Evolutionary conservation across 2,113 vertebrate genomes (phyloP).

Genomic region (Podarcis raffonei): DNA sequence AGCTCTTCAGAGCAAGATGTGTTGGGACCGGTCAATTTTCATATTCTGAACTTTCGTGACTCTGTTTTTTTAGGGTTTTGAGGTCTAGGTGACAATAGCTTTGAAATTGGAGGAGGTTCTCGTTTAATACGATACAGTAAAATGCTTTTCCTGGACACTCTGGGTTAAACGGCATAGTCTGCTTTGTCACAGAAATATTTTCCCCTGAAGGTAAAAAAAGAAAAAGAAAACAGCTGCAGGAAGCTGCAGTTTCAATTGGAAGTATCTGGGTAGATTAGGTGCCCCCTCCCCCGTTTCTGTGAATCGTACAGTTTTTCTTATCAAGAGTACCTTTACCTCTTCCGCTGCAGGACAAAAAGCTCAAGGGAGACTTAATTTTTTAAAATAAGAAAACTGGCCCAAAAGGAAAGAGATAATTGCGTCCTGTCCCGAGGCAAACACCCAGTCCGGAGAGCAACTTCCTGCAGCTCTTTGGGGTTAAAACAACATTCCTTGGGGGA

Average conservation of each 20-base stretch:
- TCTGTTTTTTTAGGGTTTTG: neutral
- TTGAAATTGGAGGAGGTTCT: neutral
- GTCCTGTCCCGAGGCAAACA: neutral
- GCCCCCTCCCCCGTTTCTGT: too few species aligned
- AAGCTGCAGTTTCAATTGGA: neutral
- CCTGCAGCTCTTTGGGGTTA: neutral
- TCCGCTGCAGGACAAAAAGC: neutral
- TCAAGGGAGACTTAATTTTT: neutral
- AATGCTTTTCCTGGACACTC: neutral
- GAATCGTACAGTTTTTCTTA: too few species aligned
- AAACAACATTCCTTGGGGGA: neutral
- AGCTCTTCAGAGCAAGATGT: neutral
- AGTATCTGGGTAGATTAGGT: neutral
- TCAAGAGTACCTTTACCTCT: neutral
- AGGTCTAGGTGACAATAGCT: neutral
- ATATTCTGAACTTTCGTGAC: neutral
- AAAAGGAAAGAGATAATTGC: neutral
- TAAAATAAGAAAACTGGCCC: neutral
- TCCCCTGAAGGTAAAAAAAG: neutral
- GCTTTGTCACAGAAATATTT: neutral
- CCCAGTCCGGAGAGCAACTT: neutral
- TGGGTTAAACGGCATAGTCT: neutral
- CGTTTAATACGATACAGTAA: neutral
- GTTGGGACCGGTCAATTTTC: too few species aligned
- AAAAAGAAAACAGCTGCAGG: neutral